Conservation (phyloP, 2,888 invertebrate genomes). For the Apamea sordens region DNA sequence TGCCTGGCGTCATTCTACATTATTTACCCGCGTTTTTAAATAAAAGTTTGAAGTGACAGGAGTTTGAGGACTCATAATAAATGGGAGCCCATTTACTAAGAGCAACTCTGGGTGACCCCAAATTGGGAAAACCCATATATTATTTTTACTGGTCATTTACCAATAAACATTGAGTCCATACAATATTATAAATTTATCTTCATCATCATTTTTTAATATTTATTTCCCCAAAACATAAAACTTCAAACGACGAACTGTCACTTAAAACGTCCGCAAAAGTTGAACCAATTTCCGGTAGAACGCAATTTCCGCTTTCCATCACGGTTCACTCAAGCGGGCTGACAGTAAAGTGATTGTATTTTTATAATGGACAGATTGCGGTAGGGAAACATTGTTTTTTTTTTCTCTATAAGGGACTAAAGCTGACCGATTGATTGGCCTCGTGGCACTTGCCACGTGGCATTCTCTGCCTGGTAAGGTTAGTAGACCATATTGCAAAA, state of each 20-base stretch:
- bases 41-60: too few relatives aligned
- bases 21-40: too few relatives aligned
- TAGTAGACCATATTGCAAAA: not conserved
- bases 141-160: not conserved
- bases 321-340: constrained; percentile 30
- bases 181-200: not conserved
- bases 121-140: not conserved
- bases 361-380: constrained; percentile 38
- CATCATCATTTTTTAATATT: not conserved
- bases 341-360: constrained; percentile 52
- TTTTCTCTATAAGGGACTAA: not conserved
- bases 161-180: not conserved
- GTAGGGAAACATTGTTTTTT: constrained; percentile 19
- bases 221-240: not conserved
- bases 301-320: constrained; percentile 54
- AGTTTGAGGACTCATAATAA: too few relatives aligned
- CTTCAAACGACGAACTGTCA: constrained; percentile 32
- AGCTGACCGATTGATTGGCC: not conserved
- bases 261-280: constrained; percentile 26
- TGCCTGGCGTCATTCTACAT: too few relatives aligned
- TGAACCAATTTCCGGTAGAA: constrained; percentile 38
- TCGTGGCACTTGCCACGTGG: not conserved
- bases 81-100: not conserved
- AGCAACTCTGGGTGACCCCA: not conserved
- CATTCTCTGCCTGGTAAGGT: not conserved